phyloP scores from a whole-genome alignment of 2,888 invertebrate genomes.

The Eretmocerus hayati region DNA sequence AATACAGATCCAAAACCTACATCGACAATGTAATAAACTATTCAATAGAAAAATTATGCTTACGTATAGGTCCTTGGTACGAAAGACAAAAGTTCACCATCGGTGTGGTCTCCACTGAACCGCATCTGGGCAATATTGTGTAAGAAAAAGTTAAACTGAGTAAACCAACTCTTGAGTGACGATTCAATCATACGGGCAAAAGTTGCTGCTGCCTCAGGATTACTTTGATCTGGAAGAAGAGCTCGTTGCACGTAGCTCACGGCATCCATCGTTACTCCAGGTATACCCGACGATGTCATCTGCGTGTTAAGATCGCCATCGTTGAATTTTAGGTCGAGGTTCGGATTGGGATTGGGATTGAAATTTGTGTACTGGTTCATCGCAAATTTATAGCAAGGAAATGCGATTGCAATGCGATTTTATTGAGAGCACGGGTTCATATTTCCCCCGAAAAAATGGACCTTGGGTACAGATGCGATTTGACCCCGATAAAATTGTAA shows the following conservation, averaged over 20 bases:
- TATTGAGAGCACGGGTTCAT: too few species aligned
- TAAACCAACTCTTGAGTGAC: slow-evolving; percentile 86
- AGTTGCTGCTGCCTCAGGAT: slow-evolving; percentile 92
- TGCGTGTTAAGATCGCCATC: slow-evolving; percentile 39
- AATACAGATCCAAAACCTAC: too few species aligned
- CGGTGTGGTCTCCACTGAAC: slow-evolving; percentile 80
- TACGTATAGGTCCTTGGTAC: slow-evolving; percentile 91
- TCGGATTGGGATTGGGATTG: too few species aligned
- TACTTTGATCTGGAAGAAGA: slow-evolving; percentile 78
- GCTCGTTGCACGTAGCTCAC: slow-evolving; percentile 88
- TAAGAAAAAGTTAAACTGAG: slow-evolving; percentile 96
- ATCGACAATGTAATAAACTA: too few species aligned
- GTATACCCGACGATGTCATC: slow-evolving; percentile 89
- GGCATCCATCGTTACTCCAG: slow-evolving; percentile 85
- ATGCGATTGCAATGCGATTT: too few species aligned
- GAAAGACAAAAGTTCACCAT: slow-evolving; percentile 79
- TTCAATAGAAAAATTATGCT: slow-evolving; percentile 41
- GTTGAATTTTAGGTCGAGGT: too few species aligned
- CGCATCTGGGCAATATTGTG: slow-evolving; percentile 93
- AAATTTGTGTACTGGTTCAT: too few species aligned
- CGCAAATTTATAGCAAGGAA: too few species aligned
- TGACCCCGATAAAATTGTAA: too few species aligned
- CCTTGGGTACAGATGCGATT: too few species aligned
- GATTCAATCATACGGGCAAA: slow-evolving; percentile 95
- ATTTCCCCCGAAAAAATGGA: too few species aligned